Base-by-base conservation (phyloP, 1,140 invertebrate genomes). In the Triops longicaudatus region DNA sequence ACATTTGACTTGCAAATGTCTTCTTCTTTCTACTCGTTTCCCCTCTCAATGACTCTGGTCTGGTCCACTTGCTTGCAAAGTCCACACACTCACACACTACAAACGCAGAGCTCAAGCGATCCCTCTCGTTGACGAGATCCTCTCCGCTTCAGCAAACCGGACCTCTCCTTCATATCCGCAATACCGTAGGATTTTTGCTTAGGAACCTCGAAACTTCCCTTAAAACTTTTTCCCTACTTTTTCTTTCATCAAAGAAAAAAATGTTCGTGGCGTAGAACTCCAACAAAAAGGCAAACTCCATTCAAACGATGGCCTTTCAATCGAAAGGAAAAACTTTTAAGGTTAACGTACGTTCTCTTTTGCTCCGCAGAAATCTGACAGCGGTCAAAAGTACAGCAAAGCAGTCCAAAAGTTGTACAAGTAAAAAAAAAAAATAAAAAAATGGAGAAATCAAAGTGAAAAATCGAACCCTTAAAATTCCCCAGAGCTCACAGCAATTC, bases 1-100 rank as follows among this genome's bases (percentile, higher is more conserved):
- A 22, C 50, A 63, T 63, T 63, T 63, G 50, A 63, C 50, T 63
- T 63, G 50, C 50, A 63, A 63, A 63, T 63, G 50, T 14, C 50
- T 22, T 22, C 50, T 63, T 63, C 50, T 63, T 63, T 63, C 14
- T 63, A 22, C 50, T 63, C 50, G n/a, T n/a, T n/a, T n/a, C n/a
- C n/a, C n/a, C n/a, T n/a, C n/a, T n/a, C n/a, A n/a, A n/a, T n/a
- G n/a, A n/a, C 43, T 44, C 11, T 17, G 11, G 43, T 12, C 43
- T 17, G 43, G 43, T 44, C 43, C 43, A 12, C 17, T 44, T 0
- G 43, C 43, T 44, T 7, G 43, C 43, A 44, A 5, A 44, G 43
- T 44, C 43, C 43, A 7, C 43, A 44, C 43, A 44, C 43, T n/a
- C n/a, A n/a, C n/a, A n/a, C n/a, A n/a, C n/a, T n/a, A n/a, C n/a